Evolutionary conservation across 2,888 invertebrate genomes (phyloP).

Genomic region (Diabrotica balteata): DNA sequence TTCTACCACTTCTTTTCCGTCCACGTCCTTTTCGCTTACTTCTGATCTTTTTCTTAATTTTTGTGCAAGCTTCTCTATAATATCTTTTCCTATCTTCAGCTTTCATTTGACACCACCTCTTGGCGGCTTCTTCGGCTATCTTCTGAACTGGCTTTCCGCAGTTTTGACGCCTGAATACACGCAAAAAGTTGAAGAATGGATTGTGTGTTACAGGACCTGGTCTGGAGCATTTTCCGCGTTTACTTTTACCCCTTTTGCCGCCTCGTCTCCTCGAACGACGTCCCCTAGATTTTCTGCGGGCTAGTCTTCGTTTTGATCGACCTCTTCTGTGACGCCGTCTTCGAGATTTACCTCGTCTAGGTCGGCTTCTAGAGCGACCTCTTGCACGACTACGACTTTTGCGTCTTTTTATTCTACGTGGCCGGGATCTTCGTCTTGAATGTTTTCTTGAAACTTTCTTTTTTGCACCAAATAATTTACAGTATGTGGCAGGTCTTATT

Average conservation of each 20-base stretch:
- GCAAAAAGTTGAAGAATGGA: slow-evolving; percentile 52
- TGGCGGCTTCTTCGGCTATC: slow-evolving; percentile 52
- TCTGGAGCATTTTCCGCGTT: slow-evolving; percentile 21
- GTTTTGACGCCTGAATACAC: slow-evolving; percentile 47
- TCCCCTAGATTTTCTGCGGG: not conserved
- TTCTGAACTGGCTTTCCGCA: slow-evolving; percentile 47
- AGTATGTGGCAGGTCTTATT: slow-evolving; percentile 15
- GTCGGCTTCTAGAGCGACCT: slow-evolving; percentile 5
- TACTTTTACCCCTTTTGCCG: slow-evolving; percentile 1
- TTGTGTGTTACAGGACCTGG: slow-evolving; percentile 41
- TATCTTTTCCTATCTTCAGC: slow-evolving; percentile 25
- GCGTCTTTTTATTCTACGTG: slow-evolving; percentile 5
- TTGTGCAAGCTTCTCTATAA: slow-evolving; percentile 25
- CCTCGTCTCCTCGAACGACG: not conserved
- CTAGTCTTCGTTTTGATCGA: not conserved
- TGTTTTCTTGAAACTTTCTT: not conserved
- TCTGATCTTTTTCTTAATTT: slow-evolving; percentile 1
- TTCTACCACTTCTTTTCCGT: not conserved
- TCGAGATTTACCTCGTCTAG: not conserved
- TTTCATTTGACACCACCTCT: slow-evolving; percentile 48
- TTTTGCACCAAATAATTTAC: not conserved
- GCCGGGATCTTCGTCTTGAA: not conserved
- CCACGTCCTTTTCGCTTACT: not conserved
- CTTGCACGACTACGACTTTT: slow-evolving; percentile 11
- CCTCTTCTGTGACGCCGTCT: not conserved